A percentile compares a stretch with the other conserved stretches of the same genome.
Conservation (phyloP, 2,797 vertebrate genomes). For the Danio albolineatus region DNA sequence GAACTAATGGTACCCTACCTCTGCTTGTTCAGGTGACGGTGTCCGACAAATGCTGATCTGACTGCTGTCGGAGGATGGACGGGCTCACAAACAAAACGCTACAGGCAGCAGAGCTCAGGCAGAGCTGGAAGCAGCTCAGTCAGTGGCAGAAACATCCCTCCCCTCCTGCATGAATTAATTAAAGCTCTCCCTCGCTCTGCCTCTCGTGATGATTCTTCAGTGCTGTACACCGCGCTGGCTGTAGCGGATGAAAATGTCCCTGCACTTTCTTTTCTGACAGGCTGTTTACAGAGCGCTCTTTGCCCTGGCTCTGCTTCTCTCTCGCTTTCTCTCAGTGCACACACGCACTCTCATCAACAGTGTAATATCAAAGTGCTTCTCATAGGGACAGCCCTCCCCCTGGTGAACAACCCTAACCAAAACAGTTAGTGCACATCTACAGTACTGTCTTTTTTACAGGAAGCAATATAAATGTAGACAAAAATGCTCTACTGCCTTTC, state of each 20-base stretch:
- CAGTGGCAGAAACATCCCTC: slow-evolving; percentile 74
- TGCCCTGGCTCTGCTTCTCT: slow-evolving; percentile 39
- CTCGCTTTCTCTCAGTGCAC: slow-evolving; percentile 36
- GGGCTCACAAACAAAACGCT: slow-evolving; percentile 58
- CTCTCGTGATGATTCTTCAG: slow-evolving; percentile 55
- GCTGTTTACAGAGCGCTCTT: slow-evolving; percentile 65
- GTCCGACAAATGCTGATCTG: slow-evolving; percentile 28
- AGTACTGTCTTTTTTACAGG: neutral
- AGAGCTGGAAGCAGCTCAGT: slow-evolving; percentile 66
- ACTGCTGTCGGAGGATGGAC: slow-evolving; percentile 36
- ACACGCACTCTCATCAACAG: slow-evolving; percentile 52
- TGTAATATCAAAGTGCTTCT: slow-evolving; percentile 62
- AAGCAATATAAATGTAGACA: neutral
- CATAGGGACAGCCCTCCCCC: slow-evolving; percentile 57
- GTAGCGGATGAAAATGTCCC: slow-evolving; percentile 52
- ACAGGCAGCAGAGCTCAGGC: slow-evolving; percentile 59
- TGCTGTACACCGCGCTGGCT: slow-evolving; percentile 41
- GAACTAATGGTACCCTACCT: slow-evolving; percentile 54
- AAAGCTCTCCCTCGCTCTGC: slow-evolving; percentile 65
- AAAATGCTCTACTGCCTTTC: neutral
- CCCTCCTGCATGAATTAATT: slow-evolving; percentile 79
- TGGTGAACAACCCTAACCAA: slow-evolving; percentile 53
- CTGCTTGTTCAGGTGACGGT: slow-evolving; percentile 47
- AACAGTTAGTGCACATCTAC: slow-evolving; percentile 40
- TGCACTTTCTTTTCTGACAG: slow-evolving; percentile 69